Conservation (phyloP, 92 coral and sea anemone species). For the Actinernus sp. region DNA sequence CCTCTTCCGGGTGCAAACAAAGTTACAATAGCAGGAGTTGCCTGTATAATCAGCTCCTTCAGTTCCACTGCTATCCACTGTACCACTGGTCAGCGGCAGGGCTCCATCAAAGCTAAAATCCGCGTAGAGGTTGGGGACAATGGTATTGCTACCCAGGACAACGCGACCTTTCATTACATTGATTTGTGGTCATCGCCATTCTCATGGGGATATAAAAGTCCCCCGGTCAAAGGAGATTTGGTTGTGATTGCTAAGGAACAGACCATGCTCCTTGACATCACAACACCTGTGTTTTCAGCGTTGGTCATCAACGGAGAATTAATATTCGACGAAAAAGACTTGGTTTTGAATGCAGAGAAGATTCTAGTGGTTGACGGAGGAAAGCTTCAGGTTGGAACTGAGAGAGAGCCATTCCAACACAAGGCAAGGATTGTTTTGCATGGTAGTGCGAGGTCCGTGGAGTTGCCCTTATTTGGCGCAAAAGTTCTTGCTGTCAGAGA, state of each 20-base stretch:
- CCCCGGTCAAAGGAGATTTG: conserved; percentile 83
- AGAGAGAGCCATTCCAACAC: conserved; percentile 76
- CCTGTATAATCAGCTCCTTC: conserved; percentile 64
- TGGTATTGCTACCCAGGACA: conserved; percentile 80
- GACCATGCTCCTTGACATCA: conserved; percentile 79
- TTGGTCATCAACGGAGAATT: conserved; percentile 84
- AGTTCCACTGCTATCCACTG: conserved; percentile 74
- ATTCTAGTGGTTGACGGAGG: conserved; percentile 90
- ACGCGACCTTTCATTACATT: conserved; percentile 83
- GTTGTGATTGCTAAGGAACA: conserved; percentile 77
- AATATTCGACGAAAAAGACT: conserved; percentile 88
- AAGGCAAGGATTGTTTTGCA: conserved; percentile 86
- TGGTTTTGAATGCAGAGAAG: conserved; percentile 79
- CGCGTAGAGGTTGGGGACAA: conserved; percentile 76
- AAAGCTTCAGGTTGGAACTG: conserved; percentile 83
- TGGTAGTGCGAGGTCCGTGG: conserved; percentile 64
- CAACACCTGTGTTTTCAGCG: conserved; percentile 69
- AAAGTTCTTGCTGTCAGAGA: conserved; percentile 90
- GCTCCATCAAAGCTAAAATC: conserved; percentile 65
- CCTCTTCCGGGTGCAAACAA: conserved; percentile 43
- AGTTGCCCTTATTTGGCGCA: conserved; percentile 90
- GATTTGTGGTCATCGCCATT: conserved; percentile 92
- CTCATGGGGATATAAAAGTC: conserved; percentile 85
- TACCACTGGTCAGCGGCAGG: conserved; percentile 73
- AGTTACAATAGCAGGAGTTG: conserved; percentile 78